Base-by-base conservation (phyloP, 1,140 invertebrate species). In the Leptopilina clavipes region DNA sequence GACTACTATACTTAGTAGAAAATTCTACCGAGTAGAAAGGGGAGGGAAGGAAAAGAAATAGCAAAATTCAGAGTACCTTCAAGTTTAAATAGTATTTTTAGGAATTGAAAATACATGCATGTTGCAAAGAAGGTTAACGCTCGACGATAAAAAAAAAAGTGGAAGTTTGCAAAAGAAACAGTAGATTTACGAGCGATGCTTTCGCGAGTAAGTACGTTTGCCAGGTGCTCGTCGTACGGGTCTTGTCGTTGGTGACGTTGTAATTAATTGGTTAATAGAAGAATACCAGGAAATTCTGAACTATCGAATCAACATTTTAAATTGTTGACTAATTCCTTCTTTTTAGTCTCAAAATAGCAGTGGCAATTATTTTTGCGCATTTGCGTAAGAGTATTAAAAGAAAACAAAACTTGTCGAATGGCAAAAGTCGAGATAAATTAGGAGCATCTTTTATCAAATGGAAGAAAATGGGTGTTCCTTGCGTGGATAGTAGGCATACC, bases 261-360 rank as follows among this genome's bases (percentile, higher is more conserved):
- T 88, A 85, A 88, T 86, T 89, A 89, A 89, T 89, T 87, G 85
- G 85, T 88, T 84, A 87, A 88, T 89, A 84, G 85, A 73, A 84
- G 86, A 83, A 82, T 70, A 80, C 79, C 73, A 74, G 74, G 74
- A 79, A 78, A 79, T 76, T 54, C 10, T 14, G 45, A 12, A 8
- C 14, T 52, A 52, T 3, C 45, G 3, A 5, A n/a, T 31, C 25
- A 31, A 2, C 25, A n/a, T n/a, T 48, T 48, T 5, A 44, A 44
- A n/a, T n/a, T n/a, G n/a, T n/a, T n/a, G n/a, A n/a, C n/a, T n/a
- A n/a, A n/a, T n/a, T n/a, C n/a, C n/a, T n/a, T n/a, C n/a, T n/a
- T n/a, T n/a, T n/a, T n/a, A n/a, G n/a, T n/a, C n/a, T n/a, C n/a
- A 44, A 44, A 44, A 44, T 5, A 44, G 12, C 1, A 44, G 43